Conservation (phyloP, 2,797 vertebrate species). For the Gymnothorax reevesii region DNA sequence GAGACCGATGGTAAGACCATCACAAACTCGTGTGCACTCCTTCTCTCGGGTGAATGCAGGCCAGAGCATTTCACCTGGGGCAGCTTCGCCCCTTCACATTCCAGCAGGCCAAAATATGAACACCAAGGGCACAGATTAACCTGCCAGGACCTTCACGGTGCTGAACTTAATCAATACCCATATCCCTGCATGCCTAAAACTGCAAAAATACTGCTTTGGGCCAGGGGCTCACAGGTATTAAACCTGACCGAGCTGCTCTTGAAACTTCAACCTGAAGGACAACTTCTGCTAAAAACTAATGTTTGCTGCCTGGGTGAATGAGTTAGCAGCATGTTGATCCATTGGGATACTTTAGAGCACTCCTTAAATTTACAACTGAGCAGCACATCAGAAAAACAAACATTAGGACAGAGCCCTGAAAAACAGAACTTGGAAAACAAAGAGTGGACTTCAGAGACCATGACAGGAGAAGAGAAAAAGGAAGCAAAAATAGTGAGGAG, state of each 20-base stretch:
- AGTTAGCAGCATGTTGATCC: no score
- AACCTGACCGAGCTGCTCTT: neutral
- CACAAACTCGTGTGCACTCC: neutral
- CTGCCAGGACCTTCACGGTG: neutral
- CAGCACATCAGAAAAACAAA: conserved; percentile 41
- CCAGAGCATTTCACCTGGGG: neutral
- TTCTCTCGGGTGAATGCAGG: neutral
- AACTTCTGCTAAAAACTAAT: no score
- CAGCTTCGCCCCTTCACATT: neutral
- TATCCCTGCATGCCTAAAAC: neutral
- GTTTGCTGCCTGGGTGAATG: no score
- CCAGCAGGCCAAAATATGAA: neutral
- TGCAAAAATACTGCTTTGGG: no score
- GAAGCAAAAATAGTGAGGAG: neutral
- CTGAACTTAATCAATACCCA: neutral
- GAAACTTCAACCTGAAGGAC: no score
- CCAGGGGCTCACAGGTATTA: neutral
- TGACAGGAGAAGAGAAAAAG: conserved; percentile 9
- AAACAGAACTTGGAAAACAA: conserved; percentile 25
- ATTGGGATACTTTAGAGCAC: no score
- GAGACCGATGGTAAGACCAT: conserved; percentile 40
- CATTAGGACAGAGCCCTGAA: conserved; percentile 32
- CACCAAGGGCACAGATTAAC: neutral
- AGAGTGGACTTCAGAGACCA: neutral
- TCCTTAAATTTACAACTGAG: neutral